These are phyloP conservation scores for Tichodroma muraria DNA, from an alignment of 2,113 vertebrate genomes.

Conservation along the genomic window DNA sequence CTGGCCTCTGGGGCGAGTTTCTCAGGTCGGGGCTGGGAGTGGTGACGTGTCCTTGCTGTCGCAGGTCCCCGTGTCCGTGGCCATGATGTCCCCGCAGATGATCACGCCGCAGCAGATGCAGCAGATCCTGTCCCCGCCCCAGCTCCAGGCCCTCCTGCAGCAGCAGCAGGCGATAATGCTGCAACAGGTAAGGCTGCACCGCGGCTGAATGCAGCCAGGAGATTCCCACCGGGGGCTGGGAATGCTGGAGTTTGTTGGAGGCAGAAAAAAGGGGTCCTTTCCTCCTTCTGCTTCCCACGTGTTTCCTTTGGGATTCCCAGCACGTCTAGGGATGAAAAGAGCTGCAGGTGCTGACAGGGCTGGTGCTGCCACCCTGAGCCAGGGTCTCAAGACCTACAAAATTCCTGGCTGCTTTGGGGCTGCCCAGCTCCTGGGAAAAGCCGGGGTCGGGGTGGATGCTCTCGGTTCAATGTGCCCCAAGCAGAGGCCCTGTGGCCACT, in stretches of 20 bases:
- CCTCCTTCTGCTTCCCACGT: accelerated
- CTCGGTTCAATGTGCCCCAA: accelerated
- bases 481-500: accelerated
- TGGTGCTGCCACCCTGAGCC: not conserved
- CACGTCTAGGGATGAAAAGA: not conserved
- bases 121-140: constrained; percentile 95
- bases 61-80: constrained; percentile 95
- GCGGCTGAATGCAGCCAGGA: accelerated
- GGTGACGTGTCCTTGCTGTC: not conserved
- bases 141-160: constrained; percentile 95
- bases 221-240: accelerated
- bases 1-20: accelerated
- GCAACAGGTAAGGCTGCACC: constrained; percentile 82
- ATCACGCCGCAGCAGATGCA: constrained; percentile 99
- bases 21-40: not conserved
- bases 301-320: not conserved
- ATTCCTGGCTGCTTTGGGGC: not conserved
- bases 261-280: not conserved
- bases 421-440: not conserved
- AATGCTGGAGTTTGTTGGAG: not conserved
- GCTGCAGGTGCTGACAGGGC: not conserved
- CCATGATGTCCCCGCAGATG: constrained; percentile 99
- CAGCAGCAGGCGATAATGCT: constrained; percentile 98
- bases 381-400: not conserved
- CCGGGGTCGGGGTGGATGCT: accelerated